Base-by-base conservation (phyloP, 1,140 invertebrate genomes). In the Drosophila sp. region DNA sequence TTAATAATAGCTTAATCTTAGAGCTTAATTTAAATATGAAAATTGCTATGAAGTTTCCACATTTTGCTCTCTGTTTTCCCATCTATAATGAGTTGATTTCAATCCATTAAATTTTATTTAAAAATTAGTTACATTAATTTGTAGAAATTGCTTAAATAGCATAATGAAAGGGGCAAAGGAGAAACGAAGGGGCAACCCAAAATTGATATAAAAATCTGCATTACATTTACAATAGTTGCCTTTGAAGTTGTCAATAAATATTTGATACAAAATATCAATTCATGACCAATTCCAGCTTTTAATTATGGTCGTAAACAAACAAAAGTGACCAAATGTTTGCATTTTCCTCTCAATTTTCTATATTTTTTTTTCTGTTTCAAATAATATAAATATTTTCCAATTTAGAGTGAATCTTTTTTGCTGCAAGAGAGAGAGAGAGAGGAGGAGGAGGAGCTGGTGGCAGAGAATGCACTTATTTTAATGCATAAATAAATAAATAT, bases 401-500 rank as follows among this genome's bases (percentile, higher is more conserved):
- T 40, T 33, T 44, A 58, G 44, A 63, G 70, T 72, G 76, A 78
- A 17, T 17, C 17, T 17, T 75, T 62, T 57, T 68, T 74, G 74
- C 47, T 38, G 38, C 38, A 38, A 11, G 35, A 38, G 35, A 38
- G 11, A n/a, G 40, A 17, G 23, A 1, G 44, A 3, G 7, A 50
- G 23, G 27, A 23, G 17, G 50, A 29, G n/a, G 17, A n/a, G 17
- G 55, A n/a, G 23, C 8, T 27, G 10, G 47, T 17, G 6, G 55
- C 1, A 8, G 17, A 32, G n/a, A 10, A 7, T 50, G 47, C 74
- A 50, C 58, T 77, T 66, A 64, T 73, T 73, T 70, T 60, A 69
- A 77, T 80, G 73, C 78, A 72, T 81, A 77, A 76, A 80, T 63
- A 63, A 75, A 75, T 77, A 86, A 86, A 85, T 78, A 87, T 87